Evolutionary conservation across 2,113 vertebrate genomes (phyloP).

Genomic region (Ceuthmochares aereus): DNA sequence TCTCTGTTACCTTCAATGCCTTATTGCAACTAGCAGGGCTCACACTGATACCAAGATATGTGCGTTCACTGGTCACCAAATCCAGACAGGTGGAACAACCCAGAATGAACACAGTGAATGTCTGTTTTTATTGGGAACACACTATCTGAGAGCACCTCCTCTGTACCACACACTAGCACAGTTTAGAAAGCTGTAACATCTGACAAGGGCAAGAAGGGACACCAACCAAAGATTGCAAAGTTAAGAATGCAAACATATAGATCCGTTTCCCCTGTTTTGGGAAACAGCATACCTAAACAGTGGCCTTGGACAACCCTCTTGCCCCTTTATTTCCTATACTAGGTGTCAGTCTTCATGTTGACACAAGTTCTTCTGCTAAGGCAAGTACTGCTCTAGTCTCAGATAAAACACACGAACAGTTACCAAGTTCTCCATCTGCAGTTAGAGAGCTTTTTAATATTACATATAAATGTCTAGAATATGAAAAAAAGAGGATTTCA

Average conservation of each 20-base stretch:
- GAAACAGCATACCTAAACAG: neutral
- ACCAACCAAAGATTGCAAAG: neutral
- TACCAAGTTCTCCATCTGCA: neutral
- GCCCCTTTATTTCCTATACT: neutral
- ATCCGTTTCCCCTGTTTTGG: neutral
- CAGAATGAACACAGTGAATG: neutral
- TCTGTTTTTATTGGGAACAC: neutral
- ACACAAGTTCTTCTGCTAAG: neutral
- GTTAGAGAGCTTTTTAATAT: neutral
- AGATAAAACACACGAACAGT: neutral
- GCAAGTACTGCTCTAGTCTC: neutral
- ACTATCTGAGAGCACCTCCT: neutral
- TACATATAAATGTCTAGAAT: neutral
- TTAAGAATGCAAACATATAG: neutral
- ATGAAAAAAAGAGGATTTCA: neutral
- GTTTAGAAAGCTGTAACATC: neutral
- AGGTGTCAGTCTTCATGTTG: neutral
- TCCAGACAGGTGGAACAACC: neutral
- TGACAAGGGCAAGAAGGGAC: neutral
- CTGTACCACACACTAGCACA: neutral
- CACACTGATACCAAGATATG: rapidly evolving
- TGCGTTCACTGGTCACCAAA: neutral
- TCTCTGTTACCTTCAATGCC: neutral
- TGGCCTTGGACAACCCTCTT: neutral
- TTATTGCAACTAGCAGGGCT: neutral